These are phyloP conservation scores for Grus americana DNA, from an alignment of 2,113 vertebrate species.

Conservation along the genomic window DNA sequence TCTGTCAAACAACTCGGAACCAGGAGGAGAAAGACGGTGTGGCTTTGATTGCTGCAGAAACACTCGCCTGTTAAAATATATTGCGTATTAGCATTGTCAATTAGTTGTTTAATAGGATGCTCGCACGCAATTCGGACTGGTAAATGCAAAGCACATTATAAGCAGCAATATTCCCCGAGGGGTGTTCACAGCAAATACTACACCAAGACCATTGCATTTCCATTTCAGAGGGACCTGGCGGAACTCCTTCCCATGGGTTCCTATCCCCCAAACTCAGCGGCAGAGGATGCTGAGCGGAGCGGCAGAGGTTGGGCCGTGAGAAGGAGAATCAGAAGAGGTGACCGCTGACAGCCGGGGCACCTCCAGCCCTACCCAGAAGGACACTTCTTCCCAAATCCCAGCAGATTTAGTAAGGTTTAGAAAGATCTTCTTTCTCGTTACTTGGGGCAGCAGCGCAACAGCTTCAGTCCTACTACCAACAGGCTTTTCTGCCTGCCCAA, in stretches of 20 bases:
- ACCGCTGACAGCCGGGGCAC: background rate
- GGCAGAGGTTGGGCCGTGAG: background rate
- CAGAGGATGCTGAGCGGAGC: background rate
- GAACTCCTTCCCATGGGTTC: background rate
- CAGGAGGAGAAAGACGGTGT: rapidly evolving
- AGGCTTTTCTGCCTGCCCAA: background rate
- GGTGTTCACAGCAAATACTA: background rate
- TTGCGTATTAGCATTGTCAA: background rate
- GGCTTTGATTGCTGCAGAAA: background rate
- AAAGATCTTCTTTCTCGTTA: background rate
- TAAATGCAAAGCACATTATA: background rate
- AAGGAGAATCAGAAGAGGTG: background rate
- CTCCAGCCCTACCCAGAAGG: background rate
- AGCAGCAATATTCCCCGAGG: background rate
- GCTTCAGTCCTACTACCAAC: background rate
- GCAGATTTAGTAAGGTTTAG: background rate
- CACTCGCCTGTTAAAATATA: background rate
- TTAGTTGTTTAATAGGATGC: background rate
- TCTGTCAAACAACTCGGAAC: background rate
- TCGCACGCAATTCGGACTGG: background rate
- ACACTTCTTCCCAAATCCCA: background rate
- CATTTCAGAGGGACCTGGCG: background rate
- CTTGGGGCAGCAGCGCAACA: too few relatives aligned
- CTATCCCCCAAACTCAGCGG: too few relatives aligned
- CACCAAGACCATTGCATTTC: background rate